These are phyloP conservation scores for Rhagophthalmus giganteus DNA, from an alignment of 2,888 invertebrate species.

Conservation along the genomic window DNA sequence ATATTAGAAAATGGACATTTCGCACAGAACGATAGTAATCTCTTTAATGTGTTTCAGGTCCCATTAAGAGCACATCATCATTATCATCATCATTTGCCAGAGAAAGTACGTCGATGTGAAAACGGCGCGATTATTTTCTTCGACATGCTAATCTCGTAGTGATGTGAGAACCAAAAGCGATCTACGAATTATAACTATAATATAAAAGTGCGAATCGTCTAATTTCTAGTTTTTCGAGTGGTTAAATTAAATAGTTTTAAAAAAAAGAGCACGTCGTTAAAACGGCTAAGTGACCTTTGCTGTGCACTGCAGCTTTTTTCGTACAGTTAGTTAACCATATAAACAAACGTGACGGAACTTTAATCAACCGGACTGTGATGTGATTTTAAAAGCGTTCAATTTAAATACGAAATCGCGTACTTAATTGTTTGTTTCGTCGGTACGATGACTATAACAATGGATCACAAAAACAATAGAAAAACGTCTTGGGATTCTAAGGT, in stretches of 20 bases:
- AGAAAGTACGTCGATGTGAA: constrained; percentile 26
- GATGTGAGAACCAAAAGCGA: constrained; percentile 17
- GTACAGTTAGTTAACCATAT: constrained; percentile 20
- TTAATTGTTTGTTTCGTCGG: constrained; percentile 23
- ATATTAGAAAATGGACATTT: not conserved
- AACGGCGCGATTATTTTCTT: constrained; percentile 11
- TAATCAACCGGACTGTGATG: constrained; percentile 15
- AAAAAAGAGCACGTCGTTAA: constrained; percentile 21
- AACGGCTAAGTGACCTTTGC: constrained; percentile 29
- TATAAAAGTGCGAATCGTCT: not conserved
- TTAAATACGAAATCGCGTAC: constrained; percentile 4
- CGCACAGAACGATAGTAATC: not conserved
- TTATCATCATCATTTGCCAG: constrained; percentile 9
- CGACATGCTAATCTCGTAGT: constrained; percentile 12
- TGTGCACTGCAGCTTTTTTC: constrained; percentile 18
- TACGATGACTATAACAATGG: constrained; percentile 57
- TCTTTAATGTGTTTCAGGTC: constrained; percentile 14
- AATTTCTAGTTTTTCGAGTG: not conserved
- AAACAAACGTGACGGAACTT: constrained; percentile 28
- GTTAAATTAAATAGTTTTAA: not conserved
- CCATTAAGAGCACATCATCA: constrained; percentile 17
- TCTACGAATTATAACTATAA: not conserved
- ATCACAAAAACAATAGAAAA: constrained; percentile 57
- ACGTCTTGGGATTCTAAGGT: constrained; percentile 62
- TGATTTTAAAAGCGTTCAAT: constrained; percentile 14